Conservation (phyloP, 2,113 vertebrate species). For the Picathartes gymnocephalus region DNA sequence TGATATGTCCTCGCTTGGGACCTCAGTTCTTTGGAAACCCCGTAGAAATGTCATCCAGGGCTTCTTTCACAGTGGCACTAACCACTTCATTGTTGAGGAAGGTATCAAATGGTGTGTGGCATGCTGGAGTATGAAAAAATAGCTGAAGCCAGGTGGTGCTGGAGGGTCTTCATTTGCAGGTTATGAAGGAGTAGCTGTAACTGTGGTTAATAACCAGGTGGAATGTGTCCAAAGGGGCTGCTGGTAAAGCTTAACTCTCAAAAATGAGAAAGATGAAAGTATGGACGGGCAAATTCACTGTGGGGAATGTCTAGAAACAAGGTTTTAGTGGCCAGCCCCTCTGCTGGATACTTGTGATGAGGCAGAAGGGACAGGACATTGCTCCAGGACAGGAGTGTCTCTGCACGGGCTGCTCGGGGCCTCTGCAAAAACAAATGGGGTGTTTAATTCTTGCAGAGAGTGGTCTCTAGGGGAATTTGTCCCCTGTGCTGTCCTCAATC, state of each 20-base stretch:
- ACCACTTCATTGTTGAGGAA: constrained; percentile 61
- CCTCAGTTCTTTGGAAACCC: neutral
- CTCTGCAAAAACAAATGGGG: rapidly evolving
- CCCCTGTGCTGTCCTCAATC: rapidly evolving
- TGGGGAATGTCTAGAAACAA: neutral
- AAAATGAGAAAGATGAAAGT: neutral
- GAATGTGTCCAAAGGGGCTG: constrained; percentile 9
- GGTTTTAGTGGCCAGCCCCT: neutral
- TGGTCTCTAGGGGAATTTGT: neutral
- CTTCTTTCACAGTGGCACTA: constrained; percentile 25
- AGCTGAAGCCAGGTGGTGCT: constrained; percentile 32
- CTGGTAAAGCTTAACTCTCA: constrained; percentile 4
- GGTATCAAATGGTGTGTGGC: constrained; percentile 31
- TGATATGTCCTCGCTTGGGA: constrained; percentile 21
- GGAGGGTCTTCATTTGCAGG: constrained; percentile 42
- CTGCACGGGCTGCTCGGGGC: rapidly evolving
- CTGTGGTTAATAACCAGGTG: constrained; percentile 33
- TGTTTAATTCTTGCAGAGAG: neutral
- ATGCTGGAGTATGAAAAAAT: neutral
- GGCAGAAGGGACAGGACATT: neutral
- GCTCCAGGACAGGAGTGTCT: neutral
- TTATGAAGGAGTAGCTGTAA: constrained; percentile 21
- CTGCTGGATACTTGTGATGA: rapidly evolving
- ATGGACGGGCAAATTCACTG: neutral
- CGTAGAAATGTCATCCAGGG: constrained; percentile 26